Evolutionary conservation across 2,797 vertebrate species (phyloP).

Genomic region (Alcedo atthis): DNA sequence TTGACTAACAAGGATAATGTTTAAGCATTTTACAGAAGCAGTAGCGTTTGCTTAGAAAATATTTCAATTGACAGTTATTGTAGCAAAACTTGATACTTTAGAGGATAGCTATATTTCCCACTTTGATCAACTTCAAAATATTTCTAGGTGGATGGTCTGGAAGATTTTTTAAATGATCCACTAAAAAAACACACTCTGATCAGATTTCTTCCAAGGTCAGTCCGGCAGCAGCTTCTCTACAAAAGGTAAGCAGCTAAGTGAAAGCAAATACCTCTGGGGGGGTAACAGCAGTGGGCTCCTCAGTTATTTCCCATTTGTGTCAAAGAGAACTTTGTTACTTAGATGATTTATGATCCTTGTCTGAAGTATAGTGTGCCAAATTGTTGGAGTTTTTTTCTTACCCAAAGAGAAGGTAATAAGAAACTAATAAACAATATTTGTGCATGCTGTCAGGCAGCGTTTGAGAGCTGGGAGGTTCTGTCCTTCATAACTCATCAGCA

Average conservation of each 20-base stretch:
- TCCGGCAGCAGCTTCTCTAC: slow-evolving; percentile 90
- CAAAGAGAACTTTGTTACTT: slow-evolving; percentile 18
- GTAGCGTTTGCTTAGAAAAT: not conserved
- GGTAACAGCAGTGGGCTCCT: not conserved
- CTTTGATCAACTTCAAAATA: slow-evolving; percentile 23
- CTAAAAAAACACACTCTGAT: slow-evolving; percentile 90
- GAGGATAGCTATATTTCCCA: not conserved
- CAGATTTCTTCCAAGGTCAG: slow-evolving; percentile 81
- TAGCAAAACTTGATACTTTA: not conserved
- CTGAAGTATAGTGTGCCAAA: not conserved
- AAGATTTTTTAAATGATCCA: slow-evolving; percentile 88
- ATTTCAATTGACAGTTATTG: not conserved
- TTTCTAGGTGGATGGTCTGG: slow-evolving; percentile 88
- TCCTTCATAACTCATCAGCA: slow-evolving; percentile 62
- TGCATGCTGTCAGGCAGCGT: slow-evolving; percentile 40
- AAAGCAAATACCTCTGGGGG: not conserved
- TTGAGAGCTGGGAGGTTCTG: slow-evolving; percentile 49
- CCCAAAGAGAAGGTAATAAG: slow-evolving; percentile 52
- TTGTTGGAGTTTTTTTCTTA: slow-evolving; percentile 29
- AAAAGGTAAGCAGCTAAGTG: slow-evolving; percentile 82
- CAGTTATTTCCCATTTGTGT: slow-evolving; percentile 39
- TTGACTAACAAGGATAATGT: not conserved
- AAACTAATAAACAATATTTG: slow-evolving; percentile 64
- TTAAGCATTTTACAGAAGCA: slow-evolving; percentile 16
- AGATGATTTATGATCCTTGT: not conserved